These are phyloP conservation scores for Amblyraja radiata DNA, from an alignment of 2,797 vertebrate genomes.

Conservation along the genomic window DNA sequence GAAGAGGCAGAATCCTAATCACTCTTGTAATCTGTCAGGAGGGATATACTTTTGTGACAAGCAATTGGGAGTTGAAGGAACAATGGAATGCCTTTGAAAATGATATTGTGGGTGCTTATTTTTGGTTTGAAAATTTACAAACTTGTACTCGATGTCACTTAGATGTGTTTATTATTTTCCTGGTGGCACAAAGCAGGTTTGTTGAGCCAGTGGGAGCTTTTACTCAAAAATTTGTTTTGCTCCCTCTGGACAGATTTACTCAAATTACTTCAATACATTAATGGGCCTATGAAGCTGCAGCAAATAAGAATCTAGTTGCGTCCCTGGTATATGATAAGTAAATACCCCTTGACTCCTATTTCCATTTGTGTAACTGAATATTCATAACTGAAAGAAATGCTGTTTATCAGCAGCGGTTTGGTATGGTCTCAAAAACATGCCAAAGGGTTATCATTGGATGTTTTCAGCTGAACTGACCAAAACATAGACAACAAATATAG, in stretches of 20 bases:
- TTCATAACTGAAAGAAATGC: background rate
- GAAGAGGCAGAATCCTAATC: too few species aligned
- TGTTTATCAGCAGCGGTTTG: background rate
- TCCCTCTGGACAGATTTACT: too few species aligned
- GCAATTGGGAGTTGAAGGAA: background rate
- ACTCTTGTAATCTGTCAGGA: background rate
- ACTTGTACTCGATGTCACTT: too few species aligned
- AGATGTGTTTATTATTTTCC: background rate
- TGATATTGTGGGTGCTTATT: background rate
- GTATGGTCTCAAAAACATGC: background rate
- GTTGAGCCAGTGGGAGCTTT: too few species aligned
- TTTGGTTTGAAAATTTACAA: too few species aligned
- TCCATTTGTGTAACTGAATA: too few species aligned
- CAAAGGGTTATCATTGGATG: background rate
- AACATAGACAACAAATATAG: background rate
- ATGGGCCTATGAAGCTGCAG: too few species aligned
- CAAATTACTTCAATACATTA: too few species aligned
- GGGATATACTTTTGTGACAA: background rate
- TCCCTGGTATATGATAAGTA: too few species aligned
- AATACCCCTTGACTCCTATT: too few species aligned
- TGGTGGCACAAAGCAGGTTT: background rate
- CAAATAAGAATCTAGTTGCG: too few species aligned
- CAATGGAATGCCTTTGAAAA: background rate
- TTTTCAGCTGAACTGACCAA: background rate
- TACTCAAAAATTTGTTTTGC: too few species aligned